Conservation (phyloP, 1,140 invertebrate genomes). For the Papilio xuthus region DNA sequence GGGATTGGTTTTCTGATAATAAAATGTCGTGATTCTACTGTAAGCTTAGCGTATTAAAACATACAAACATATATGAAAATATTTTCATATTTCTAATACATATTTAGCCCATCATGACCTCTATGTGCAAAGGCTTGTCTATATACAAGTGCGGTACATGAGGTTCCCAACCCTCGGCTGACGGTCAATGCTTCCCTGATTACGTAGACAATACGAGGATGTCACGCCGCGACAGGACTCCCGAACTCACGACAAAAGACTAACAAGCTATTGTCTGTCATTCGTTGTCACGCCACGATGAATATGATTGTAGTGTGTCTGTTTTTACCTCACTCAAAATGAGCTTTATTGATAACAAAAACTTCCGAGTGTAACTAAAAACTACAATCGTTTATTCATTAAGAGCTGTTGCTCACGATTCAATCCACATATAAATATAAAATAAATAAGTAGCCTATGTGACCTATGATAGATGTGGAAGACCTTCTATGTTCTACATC, state of each 20-base stretch:
- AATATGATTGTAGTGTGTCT: conserved; percentile 41
- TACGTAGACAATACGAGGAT: conserved; percentile 68
- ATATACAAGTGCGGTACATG: conserved; percentile 1
- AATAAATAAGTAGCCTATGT: too few species aligned
- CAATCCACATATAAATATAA: too few species aligned
- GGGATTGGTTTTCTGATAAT: not conserved
- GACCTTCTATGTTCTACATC: too few species aligned
- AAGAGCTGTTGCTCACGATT: too few species aligned
- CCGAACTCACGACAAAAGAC: conserved; percentile 68
- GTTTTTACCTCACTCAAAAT: not conserved
- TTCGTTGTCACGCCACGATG: conserved; percentile 51
- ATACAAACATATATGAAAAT: not conserved
- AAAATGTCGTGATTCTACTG: not conserved
- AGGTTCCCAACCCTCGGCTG: conserved; percentile 46
- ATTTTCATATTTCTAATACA: not conserved
- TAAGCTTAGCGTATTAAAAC: not conserved
- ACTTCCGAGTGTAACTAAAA: not conserved
- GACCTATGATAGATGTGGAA: too few species aligned
- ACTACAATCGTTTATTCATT: not conserved
- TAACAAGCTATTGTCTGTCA: conserved; percentile 75
- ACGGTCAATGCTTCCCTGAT: conserved; percentile 68
- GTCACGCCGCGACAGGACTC: conserved; percentile 59
- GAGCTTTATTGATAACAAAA: conserved; percentile 1
- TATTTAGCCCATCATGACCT: not conserved
- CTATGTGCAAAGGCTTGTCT: not conserved